Evolutionary conservation across 2,888 invertebrate genomes (phyloP).

Genomic region (Himalopsyche anomala): DNA sequence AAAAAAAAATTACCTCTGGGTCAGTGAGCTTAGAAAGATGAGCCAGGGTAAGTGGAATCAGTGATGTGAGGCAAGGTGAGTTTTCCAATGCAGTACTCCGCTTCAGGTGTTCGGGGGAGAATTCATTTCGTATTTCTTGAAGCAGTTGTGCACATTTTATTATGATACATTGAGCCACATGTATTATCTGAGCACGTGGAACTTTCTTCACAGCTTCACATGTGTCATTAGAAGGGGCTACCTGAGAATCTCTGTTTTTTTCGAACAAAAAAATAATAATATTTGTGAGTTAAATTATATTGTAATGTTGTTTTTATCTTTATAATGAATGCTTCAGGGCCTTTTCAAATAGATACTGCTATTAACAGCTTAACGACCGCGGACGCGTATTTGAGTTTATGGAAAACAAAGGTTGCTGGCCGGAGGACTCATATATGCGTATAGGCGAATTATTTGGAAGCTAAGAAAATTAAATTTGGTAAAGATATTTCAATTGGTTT

Average conservation of each 20-base stretch:
- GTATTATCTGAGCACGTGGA: slow-evolving; percentile 69
- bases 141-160: slow-evolving; percentile 87
- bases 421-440: too few relatives aligned
- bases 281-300: too few relatives aligned
- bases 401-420: too few relatives aligned
- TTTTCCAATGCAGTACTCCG: slow-evolving; percentile 70
- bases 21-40: slow-evolving; percentile 90
- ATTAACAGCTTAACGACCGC: too few relatives aligned
- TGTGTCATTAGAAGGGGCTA: background rate
- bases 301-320: too few relatives aligned
- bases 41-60: slow-evolving; percentile 90
- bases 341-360: too few relatives aligned
- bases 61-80: slow-evolving; percentile 82
- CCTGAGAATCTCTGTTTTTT: slow-evolving; percentile 12
- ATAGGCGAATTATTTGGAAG: too few relatives aligned
- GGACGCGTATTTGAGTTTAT: too few relatives aligned
- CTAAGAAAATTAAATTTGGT: too few relatives aligned
- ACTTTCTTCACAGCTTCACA: slow-evolving; percentile 45
- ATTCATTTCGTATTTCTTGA: slow-evolving; percentile 84
- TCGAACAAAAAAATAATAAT: too few relatives aligned
- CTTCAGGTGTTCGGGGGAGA: slow-evolving; percentile 75
- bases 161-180: slow-evolving; percentile 87
- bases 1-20: slow-evolving; percentile 80
- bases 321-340: too few relatives aligned
- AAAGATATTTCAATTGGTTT: too few relatives aligned